phyloP scores from a whole-genome alignment of 1,140 invertebrate genomes.

The Grapholita molesta region DNA sequence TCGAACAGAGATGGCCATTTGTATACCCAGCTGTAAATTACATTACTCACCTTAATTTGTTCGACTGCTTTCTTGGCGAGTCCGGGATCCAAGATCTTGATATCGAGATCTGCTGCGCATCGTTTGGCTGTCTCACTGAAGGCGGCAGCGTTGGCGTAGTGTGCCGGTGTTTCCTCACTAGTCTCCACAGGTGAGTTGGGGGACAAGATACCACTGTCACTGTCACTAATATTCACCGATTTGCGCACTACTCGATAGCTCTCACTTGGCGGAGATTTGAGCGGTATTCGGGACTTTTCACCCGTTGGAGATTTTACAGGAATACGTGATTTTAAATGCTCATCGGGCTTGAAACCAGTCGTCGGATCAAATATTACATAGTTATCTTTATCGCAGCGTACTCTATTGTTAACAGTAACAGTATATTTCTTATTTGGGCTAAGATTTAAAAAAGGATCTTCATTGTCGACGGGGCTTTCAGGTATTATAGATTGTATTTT shows the following conservation, averaged over 20 bases:
- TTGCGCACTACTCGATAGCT: constrained; percentile 38
- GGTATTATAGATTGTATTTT: constrained; percentile 76
- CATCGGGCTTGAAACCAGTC: constrained; percentile 63
- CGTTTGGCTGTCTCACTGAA: constrained; percentile 60
- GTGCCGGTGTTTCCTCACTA: constrained; percentile 46
- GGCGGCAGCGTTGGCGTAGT: constrained; percentile 65
- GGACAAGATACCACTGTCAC: constrained; percentile 80
- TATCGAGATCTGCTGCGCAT: constrained; percentile 52
- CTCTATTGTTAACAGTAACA: constrained; percentile 71
- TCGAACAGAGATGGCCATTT: neutral
- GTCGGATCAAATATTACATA: constrained; percentile 75
- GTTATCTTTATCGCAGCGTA: constrained; percentile 76
- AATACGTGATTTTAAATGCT: constrained; percentile 36
- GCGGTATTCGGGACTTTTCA: constrained; percentile 57
- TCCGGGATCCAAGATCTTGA: constrained; percentile 59
- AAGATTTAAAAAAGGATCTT: constrained; percentile 69
- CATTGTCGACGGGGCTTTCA: constrained; percentile 70
- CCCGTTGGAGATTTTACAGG: constrained; percentile 40
- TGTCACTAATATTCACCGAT: constrained; percentile 74
- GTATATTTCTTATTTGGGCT: constrained; percentile 78
- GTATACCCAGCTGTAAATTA: constrained; percentile 6
- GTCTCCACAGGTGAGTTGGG: constrained; percentile 77
- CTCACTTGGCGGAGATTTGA: constrained; percentile 57
- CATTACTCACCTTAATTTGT: constrained; percentile 65
- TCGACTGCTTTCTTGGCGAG: constrained; percentile 67